phyloP scores from a whole-genome alignment of 2,888 invertebrate species.

The Onthophagus sagittarius region DNA sequence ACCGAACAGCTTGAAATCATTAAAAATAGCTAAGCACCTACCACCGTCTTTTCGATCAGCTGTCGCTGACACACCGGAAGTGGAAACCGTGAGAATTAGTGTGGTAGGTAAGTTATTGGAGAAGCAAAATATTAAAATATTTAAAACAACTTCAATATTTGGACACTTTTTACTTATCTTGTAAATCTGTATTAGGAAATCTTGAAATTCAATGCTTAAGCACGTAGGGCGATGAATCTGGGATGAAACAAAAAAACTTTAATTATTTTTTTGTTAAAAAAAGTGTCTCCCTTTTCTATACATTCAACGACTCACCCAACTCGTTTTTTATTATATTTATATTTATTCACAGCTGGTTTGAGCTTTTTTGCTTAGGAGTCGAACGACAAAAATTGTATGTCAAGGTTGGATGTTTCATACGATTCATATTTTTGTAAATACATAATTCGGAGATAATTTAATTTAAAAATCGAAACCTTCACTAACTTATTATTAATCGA shows the following conservation, averaged over 20 bases:
- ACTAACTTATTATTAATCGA: too few species aligned
- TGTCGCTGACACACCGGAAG: not conserved
- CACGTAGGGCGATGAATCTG: too few species aligned
- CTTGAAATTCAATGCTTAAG: too few species aligned
- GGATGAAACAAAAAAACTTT: not conserved
- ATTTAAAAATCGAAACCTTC: too few species aligned
- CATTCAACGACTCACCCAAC: not conserved
- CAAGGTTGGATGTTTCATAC: conserved; percentile 11
- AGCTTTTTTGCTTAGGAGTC: conserved; percentile 14
- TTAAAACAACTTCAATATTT: not conserved
- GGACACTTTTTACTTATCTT: not conserved
- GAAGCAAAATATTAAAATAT: not conserved
- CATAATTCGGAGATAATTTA: too few species aligned
- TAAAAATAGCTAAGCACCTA: not conserved
- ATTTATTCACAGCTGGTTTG: conserved; percentile 15
- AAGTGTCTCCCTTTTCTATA: not conserved
- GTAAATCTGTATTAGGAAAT: too few species aligned
- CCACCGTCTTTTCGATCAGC: not conserved
- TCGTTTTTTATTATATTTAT: not conserved
- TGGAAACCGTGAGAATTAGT: not conserved
- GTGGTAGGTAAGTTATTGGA: not conserved
- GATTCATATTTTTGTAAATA: too few species aligned
- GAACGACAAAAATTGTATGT: conserved; percentile 18
- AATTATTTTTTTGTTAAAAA: not conserved
- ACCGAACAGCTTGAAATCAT: not conserved